These are phyloP conservation scores for Protobothrops mucrosquamatus DNA, from an alignment of 2,113 vertebrate species.

Conservation along the genomic window DNA sequence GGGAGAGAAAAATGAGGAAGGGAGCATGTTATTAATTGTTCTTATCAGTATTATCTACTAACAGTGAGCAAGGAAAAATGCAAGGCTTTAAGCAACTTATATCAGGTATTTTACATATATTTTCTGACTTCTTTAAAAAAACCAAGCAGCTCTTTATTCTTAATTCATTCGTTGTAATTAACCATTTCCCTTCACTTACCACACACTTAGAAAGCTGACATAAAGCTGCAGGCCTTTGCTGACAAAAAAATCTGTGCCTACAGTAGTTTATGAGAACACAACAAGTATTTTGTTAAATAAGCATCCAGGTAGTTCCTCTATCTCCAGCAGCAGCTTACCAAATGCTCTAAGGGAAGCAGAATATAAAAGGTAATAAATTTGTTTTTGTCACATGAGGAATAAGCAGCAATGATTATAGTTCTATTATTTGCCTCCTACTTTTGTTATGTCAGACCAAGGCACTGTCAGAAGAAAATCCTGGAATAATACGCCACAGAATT, in stretches of 20 bases:
- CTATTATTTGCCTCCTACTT: background rate
- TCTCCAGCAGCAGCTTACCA: background rate
- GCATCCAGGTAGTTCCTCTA: background rate
- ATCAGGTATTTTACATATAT: background rate
- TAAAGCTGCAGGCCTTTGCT: background rate
- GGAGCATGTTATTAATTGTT: background rate
- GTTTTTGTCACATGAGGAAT: background rate
- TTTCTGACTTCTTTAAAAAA: background rate
- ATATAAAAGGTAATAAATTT: conserved; percentile 10
- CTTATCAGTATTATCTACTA: background rate
- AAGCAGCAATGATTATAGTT: background rate
- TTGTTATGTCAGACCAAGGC: background rate
- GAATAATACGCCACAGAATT: background rate
- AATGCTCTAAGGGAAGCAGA: conserved; percentile 1
- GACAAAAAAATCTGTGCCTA: conserved; percentile 1
- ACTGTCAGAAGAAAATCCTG: background rate
- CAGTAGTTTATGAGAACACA: background rate
- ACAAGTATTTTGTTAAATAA: background rate
- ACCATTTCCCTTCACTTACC: background rate
- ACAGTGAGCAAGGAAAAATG: background rate
- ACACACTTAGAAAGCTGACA: background rate
- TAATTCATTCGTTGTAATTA: background rate
- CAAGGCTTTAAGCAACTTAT: background rate
- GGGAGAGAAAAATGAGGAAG: background rate
- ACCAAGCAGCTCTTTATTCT: background rate